phyloP scores from a whole-genome alignment of 1,140 invertebrate species.

The Megalonaias nervosa region DNA sequence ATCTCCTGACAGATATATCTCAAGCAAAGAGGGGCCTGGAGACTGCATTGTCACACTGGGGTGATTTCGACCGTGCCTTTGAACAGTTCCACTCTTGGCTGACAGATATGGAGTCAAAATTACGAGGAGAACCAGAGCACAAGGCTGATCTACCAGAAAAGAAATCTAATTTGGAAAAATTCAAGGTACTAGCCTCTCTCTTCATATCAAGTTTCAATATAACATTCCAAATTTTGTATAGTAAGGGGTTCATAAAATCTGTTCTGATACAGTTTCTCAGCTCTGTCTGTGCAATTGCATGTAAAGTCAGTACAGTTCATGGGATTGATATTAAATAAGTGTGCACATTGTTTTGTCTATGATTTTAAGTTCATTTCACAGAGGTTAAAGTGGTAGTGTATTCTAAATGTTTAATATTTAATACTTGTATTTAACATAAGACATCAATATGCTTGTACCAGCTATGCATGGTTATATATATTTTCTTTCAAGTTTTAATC shows the following conservation, averaged over 20 bases:
- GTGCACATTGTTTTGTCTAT: background rate
- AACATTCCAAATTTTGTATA: background rate
- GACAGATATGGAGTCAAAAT: constrained; percentile 87
- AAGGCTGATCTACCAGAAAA: constrained; percentile 91
- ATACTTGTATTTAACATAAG: background rate
- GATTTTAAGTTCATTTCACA: background rate
- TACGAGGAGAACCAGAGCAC: constrained; percentile 75
- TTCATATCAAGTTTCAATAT: background rate
- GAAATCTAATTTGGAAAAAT: constrained; percentile 90
- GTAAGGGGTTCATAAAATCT: no score
- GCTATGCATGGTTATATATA: background rate
- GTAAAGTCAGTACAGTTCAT: no score
- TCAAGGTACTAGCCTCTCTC: constrained; percentile 75
- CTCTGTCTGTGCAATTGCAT: no score
- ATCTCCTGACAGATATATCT: constrained; percentile 63
- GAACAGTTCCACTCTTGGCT: constrained; percentile 89
- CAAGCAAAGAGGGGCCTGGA: constrained; percentile 64
- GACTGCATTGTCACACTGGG: constrained; percentile 69
- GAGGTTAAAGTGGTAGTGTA: no score
- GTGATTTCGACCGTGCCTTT: constrained; percentile 79
- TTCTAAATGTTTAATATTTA: background rate
- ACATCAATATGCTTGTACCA: background rate
- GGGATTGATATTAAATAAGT: background rate
- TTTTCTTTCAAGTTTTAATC: constrained; percentile 1
- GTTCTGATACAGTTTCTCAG: no score